phyloP scores from a whole-genome alignment of 2,888 invertebrate genomes.

The Ferdinandea cuprea region DNA sequence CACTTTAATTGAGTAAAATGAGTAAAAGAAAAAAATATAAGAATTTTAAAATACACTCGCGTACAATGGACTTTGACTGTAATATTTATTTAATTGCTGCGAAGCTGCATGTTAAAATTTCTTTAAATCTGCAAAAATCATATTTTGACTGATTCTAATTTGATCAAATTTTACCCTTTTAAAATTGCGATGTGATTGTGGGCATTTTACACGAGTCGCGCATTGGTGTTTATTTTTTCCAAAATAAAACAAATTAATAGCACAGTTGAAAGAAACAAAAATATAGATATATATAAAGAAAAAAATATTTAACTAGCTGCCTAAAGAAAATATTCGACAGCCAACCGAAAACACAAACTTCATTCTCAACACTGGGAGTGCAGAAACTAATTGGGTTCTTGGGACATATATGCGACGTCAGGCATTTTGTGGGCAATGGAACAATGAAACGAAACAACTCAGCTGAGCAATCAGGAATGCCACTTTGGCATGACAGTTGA shows the following conservation, averaged over 20 bases:
- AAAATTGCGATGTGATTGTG: constrained; percentile 23
- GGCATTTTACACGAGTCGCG: constrained; percentile 5
- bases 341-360: constrained; percentile 71
- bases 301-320: constrained; percentile 19
- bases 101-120: constrained; percentile 15
- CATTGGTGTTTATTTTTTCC: constrained; percentile 2
- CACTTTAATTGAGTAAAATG: constrained; percentile 60
- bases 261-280: constrained; percentile 1
- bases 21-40: constrained; percentile 19
- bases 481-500: neutral
- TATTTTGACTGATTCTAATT: constrained; percentile 2
- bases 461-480: constrained; percentile 45
- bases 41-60: constrained; percentile 43
- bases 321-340: constrained; percentile 15
- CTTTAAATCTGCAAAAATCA: constrained; percentile 23
- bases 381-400: constrained; percentile 79
- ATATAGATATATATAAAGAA: constrained; percentile 12
- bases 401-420: constrained; percentile 24
- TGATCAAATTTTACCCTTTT: constrained; percentile 36
- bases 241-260: constrained; percentile 3
- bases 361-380: constrained; percentile 65
- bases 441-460: constrained; percentile 16
- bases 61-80: constrained; percentile 15
- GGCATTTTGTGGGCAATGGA: constrained; percentile 28
- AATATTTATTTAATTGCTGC: neutral